Conservation (phyloP, 2,888 invertebrate species). For the Holacanthella duospinosa region DNA sequence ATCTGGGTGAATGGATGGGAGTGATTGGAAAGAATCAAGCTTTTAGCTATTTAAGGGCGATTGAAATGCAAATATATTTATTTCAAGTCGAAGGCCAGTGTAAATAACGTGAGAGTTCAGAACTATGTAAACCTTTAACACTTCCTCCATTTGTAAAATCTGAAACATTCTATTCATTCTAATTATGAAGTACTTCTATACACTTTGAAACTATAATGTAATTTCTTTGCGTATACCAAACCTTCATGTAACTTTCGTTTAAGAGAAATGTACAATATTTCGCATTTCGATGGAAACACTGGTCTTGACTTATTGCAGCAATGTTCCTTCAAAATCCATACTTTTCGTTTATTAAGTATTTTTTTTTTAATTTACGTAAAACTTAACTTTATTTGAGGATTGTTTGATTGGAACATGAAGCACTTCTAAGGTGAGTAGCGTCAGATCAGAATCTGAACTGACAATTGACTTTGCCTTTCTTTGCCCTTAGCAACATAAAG, state of each 20-base stretch:
- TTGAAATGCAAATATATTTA: conserved; percentile 36
- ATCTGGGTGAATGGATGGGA: conserved; percentile 32
- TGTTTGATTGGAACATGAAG: conserved; percentile 23
- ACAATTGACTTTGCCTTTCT: conserved; percentile 38
- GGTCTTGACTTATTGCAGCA: conserved; percentile 32
- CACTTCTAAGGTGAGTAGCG: conserved; percentile 37
- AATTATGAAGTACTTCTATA: background rate
- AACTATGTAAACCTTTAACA: conserved; percentile 3
- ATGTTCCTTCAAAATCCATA: conserved; percentile 20
- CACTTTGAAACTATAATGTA: conserved; percentile 9
- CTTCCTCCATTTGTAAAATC: background rate
- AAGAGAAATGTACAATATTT: conserved; percentile 18
- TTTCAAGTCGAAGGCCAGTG: conserved; percentile 35
- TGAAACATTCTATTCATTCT: background rate
- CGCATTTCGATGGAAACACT: conserved; percentile 34
- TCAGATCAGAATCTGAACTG: conserved; percentile 38
- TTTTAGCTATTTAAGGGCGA: conserved; percentile 36
- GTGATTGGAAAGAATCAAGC: conserved; percentile 24
- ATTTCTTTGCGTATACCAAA: no score
- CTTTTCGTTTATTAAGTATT: conserved; percentile 5
- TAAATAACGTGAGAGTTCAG: conserved; percentile 16
- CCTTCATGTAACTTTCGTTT: conserved; percentile 11
- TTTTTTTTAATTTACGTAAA: background rate
- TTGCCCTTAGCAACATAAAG: conserved; percentile 38
- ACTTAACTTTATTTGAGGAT: conserved; percentile 3